Evolutionary conservation across 2,797 vertebrate species (phyloP).

Genomic region (Mionectes olivaceus): DNA sequence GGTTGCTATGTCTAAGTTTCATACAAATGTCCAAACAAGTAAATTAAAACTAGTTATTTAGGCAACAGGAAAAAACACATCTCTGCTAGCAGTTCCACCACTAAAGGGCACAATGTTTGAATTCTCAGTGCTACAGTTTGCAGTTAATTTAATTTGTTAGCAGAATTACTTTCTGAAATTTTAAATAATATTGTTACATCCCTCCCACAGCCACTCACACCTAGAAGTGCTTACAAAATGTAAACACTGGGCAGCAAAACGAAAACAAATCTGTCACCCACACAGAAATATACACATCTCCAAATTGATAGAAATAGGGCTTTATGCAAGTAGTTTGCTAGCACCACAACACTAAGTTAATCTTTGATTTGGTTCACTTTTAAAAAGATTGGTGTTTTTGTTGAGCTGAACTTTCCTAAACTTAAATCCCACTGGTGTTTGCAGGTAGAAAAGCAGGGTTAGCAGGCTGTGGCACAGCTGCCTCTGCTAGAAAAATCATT

Average conservation of each 20-base stretch:
- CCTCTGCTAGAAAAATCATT: not conserved
- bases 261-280: not conserved
- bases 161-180: slow-evolving; percentile 1
- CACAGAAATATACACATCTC: not conserved
- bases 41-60: not conserved
- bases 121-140: not conserved
- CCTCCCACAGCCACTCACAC: not conserved
- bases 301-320: not conserved
- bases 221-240: not conserved
- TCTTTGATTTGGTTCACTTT: not conserved
- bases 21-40: not conserved
- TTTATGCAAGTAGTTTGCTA: not conserved
- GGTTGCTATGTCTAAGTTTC: not conserved
- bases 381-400: not conserved
- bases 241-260: not conserved
- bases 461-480: not conserved
- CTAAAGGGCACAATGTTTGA: not conserved
- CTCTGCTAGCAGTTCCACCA: not conserved
- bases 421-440: not conserved
- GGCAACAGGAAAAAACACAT: not conserved
- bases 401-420: not conserved
- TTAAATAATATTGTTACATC: not conserved
- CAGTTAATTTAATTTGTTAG: slow-evolving; percentile 25
- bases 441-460: not conserved
- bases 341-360: not conserved